phyloP scores from a whole-genome alignment of 2,888 invertebrate genomes.

The Cryptocheilus praepositus region DNA sequence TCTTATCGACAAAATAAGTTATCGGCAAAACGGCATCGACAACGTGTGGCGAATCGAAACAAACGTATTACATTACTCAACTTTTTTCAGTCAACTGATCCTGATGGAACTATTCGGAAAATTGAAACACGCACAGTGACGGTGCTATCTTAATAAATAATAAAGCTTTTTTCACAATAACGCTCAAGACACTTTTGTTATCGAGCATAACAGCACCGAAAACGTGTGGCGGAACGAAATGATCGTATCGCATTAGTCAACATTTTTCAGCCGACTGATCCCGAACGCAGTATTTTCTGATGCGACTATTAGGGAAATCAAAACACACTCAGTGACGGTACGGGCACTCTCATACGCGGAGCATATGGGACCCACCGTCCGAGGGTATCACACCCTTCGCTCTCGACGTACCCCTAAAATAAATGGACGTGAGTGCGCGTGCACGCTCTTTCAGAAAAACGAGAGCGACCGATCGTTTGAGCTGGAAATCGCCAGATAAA shows the following conservation, averaged over 20 bases:
- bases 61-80: too few species aligned
- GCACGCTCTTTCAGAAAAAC: conserved; percentile 43
- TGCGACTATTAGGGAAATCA: conserved; percentile 72
- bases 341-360: conserved; percentile 55
- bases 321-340: conserved; percentile 67
- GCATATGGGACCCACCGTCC: conserved; percentile 70
- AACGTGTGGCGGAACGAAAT: neutral
- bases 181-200: too few species aligned
- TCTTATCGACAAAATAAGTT: too few species aligned
- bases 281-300: conserved; percentile 52
- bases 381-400: conserved; percentile 66
- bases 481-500: conserved; percentile 71
- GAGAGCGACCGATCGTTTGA: conserved; percentile 61
- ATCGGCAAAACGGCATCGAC: too few species aligned
- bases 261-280: conserved; percentile 36
- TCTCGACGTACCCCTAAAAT: conserved; percentile 67
- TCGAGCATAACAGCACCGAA: too few species aligned
- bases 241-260: conserved; percentile 31
- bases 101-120: too few species aligned
- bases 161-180: too few species aligned
- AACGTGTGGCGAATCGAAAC: too few species aligned
- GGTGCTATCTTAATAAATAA: too few species aligned
- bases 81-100: too few species aligned
- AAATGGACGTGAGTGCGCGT: conserved; percentile 67
- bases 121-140: too few species aligned